phyloP scores from a whole-genome alignment of 2,888 invertebrate genomes.

The Cryptocephalus moraei region DNA sequence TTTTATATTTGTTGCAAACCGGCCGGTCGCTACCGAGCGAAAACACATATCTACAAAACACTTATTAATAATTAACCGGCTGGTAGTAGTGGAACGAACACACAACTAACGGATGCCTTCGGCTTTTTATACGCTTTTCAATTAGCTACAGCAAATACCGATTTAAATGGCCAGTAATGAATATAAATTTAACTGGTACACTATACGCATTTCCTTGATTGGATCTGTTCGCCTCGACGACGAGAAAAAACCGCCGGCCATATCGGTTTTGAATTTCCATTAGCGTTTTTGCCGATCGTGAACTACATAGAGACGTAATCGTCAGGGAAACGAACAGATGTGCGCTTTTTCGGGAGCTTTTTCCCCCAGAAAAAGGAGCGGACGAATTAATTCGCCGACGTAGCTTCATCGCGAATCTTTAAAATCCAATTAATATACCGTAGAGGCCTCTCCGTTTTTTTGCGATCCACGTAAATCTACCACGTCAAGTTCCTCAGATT shows the following conservation, averaged over 20 bases:
- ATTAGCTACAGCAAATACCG: slow-evolving; percentile 19
- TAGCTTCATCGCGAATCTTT: no score
- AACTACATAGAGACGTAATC: no score
- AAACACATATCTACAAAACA: slow-evolving; percentile 12
- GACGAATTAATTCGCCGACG: no score
- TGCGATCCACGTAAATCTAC: no score
- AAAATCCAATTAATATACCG: no score
- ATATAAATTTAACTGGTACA: slow-evolving; percentile 20
- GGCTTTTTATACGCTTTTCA: slow-evolving; percentile 23
- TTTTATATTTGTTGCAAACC: slow-evolving; percentile 13
- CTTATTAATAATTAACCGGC: slow-evolving; percentile 19
- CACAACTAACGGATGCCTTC: slow-evolving; percentile 16
- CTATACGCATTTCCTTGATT: slow-evolving; percentile 10
- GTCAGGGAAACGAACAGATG: no score
- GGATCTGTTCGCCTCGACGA: slow-evolving; percentile 2
- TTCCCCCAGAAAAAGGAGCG: no score
- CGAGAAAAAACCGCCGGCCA: neutral
- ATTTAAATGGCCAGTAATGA: slow-evolving; percentile 19
- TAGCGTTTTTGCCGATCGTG: no score
- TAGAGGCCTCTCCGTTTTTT: no score
- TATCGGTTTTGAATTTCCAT: no score
- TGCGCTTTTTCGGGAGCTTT: no score
- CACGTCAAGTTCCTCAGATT: no score
- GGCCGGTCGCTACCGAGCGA: slow-evolving; percentile 14
- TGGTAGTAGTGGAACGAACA: neutral